Evolutionary conservation across 1,140 invertebrate species (phyloP).

Genomic region (Aricia agestis): DNA sequence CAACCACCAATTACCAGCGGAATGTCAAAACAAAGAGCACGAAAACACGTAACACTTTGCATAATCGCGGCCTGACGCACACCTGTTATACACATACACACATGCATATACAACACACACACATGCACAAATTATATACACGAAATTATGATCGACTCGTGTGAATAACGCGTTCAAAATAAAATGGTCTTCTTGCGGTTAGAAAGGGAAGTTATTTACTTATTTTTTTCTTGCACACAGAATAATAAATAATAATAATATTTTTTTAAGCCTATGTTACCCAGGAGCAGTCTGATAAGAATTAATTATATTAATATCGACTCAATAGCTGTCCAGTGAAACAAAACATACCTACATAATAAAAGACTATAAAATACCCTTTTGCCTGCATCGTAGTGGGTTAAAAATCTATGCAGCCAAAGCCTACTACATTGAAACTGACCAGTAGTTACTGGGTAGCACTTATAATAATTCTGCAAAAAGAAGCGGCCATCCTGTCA

Average conservation of each 20-base stretch:
- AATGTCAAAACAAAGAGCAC: constrained; percentile 11
- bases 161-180: not conserved
- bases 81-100: constrained; percentile 17
- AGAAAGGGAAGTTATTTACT: not conserved
- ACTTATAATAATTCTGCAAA: constrained; percentile 5
- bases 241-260: not conserved
- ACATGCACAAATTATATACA: not conserved
- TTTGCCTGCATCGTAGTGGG: no score
- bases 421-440: not conserved
- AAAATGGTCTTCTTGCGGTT: not conserved
- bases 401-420: not conserved
- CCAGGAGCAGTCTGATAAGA: no score
- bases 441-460: constrained; percentile 5
- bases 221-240: not conserved
- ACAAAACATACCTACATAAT: no score
- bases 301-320: no score
- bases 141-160: not conserved
- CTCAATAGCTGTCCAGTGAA: no score
- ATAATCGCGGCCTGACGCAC: constrained; percentile 15
- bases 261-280: no score
- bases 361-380: no score
- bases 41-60: constrained; percentile 7
- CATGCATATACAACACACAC: constrained; percentile 13
- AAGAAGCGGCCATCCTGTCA: not conserved
- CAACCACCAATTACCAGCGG: constrained; percentile 4